Evolutionary conservation across 1,140 invertebrate genomes (phyloP).

Genomic region (Chironomus striatipennis): DNA sequence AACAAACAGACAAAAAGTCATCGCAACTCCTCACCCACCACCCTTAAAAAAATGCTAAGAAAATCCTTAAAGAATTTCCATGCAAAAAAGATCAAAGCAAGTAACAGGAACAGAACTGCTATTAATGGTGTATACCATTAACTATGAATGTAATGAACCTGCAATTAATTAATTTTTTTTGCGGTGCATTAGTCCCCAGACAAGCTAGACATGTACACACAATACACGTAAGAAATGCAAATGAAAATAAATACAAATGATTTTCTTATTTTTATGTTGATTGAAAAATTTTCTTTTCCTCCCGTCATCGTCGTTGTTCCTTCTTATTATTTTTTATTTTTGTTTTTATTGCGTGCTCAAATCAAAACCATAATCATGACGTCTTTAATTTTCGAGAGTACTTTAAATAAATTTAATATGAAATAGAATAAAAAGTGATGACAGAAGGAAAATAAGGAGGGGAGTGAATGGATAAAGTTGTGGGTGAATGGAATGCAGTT

Average conservation of each 20-base stretch:
- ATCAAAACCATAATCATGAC: neutral
- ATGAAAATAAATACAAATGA: neutral
- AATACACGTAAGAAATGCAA: neutral
- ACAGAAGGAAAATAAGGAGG: too few relatives aligned
- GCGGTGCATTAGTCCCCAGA: slow-evolving; percentile 10
- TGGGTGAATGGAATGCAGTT: too few relatives aligned
- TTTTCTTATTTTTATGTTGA: neutral
- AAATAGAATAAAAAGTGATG: too few relatives aligned
- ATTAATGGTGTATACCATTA: too few relatives aligned
- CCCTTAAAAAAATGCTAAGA: neutral
- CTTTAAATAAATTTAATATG: neutral
- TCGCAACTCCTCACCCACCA: too few relatives aligned
- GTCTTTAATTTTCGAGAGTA: neutral
- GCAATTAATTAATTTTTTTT: slow-evolving; percentile 9
- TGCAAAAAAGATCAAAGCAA: neutral
- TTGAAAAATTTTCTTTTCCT: neutral
- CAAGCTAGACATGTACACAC: neutral
- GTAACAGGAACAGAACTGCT: too few relatives aligned
- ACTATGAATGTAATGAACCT: slow-evolving; percentile 2
- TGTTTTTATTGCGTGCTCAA: neutral
- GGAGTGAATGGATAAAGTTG: too few relatives aligned
- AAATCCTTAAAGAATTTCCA: neutral
- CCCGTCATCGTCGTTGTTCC: too few relatives aligned
- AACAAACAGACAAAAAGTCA: too few relatives aligned
- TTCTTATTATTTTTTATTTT: too few relatives aligned